phyloP scores from a whole-genome alignment of 2,113 vertebrate genomes.

The Chaetodon auriga region DNA sequence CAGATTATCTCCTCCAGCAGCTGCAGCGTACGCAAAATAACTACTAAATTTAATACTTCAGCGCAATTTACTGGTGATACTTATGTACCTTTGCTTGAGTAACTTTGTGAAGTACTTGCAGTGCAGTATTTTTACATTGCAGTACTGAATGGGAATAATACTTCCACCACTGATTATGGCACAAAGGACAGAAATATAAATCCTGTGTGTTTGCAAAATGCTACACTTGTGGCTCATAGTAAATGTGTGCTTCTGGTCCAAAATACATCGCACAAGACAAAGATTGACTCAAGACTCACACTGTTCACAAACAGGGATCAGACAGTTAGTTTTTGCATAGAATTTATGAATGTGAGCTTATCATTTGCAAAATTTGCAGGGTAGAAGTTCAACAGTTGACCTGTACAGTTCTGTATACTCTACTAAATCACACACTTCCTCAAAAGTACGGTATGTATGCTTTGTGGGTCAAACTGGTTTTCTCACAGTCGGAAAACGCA shows the following conservation, averaged over 20 bases:
- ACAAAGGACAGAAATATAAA: not conserved
- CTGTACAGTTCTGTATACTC: not conserved
- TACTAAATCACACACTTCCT: slow-evolving; percentile 24
- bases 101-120: no score
- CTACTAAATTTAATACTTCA: no score
- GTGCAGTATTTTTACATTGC: no score
- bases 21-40: no score
- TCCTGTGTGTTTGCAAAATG: not conserved
- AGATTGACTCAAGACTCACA: no score
- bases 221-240: no score
- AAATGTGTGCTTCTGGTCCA: no score
- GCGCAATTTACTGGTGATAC: no score
- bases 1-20: no score
- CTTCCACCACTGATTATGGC: not conserved
- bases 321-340: not conserved
- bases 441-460: not conserved
- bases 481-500: slow-evolving; percentile 5
- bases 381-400: not conserved
- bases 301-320: not conserved
- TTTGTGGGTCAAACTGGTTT: slow-evolving; percentile 17
- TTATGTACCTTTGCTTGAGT: no score
- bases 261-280: no score
- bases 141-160: not conserved
- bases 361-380: no score
- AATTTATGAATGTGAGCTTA: not conserved